A percentile compares a stretch with the other conserved stretches of the same genome.
These are phyloP conservation scores for Tinea trinotella DNA, from an alignment of 2,888 invertebrate species.

Conservation along the genomic window DNA sequence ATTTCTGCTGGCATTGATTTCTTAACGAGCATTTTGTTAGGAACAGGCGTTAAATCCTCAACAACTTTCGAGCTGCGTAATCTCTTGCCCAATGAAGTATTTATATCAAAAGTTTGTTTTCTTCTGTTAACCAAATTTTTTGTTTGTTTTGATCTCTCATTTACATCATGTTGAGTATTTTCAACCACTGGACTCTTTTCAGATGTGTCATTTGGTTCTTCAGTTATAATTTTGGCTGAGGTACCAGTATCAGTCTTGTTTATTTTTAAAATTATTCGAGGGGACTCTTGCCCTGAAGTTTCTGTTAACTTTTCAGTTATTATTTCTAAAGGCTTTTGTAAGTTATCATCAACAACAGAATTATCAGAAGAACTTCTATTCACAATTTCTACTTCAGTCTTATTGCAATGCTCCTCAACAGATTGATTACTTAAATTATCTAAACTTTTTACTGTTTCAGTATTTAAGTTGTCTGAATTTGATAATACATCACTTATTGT, in stretches of 20 bases:
- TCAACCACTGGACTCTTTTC: slow-evolving; percentile 35
- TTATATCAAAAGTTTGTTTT: slow-evolving; percentile 31
- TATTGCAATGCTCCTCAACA: slow-evolving; percentile 9
- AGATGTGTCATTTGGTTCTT: slow-evolving; percentile 34
- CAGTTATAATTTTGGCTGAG: slow-evolving; percentile 63
- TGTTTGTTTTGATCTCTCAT: slow-evolving; percentile 5
- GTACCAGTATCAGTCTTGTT: slow-evolving; percentile 74
- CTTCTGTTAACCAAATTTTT: slow-evolving; percentile 28
- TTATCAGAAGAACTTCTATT: slow-evolving; percentile 1
- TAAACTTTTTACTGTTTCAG: neutral
- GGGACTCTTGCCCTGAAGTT: slow-evolving; percentile 65
- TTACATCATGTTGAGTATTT: neutral
- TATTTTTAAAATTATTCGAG: slow-evolving; percentile 76
- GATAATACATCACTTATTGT: neutral
- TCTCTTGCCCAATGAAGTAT: slow-evolving; percentile 48
- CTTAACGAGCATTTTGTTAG: slow-evolving; percentile 42
- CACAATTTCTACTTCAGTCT: slow-evolving; percentile 6
- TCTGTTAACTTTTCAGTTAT: slow-evolving; percentile 47
- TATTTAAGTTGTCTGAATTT: neutral
- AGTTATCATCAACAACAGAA: neutral
- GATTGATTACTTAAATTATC: neutral
- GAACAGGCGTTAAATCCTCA: slow-evolving; percentile 38
- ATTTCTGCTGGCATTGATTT: slow-evolving; percentile 39
- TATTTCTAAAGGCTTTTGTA: slow-evolving; percentile 57
- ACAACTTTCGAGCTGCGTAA: slow-evolving; percentile 58